phyloP scores from a whole-genome alignment of 2,888 invertebrate species.

The Gasteruption jaculator region DNA sequence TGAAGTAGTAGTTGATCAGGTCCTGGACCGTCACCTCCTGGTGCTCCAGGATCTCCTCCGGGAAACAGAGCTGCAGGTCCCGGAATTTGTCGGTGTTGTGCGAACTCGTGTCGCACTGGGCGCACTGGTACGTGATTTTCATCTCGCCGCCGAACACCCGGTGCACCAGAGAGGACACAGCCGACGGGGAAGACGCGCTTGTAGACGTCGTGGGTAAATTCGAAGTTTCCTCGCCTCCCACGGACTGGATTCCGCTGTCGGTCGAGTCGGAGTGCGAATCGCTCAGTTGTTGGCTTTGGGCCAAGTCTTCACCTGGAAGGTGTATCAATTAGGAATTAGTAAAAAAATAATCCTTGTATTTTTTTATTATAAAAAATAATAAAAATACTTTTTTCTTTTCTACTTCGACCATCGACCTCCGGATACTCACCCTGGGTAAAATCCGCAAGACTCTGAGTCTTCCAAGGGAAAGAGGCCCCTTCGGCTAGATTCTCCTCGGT shows the following conservation, averaged over 20 bases:
- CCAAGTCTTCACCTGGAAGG: slow-evolving; percentile 41
- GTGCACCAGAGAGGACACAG: slow-evolving; percentile 57
- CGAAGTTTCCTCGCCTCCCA: slow-evolving; percentile 43
- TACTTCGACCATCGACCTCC: too few species aligned
- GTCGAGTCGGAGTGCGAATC: slow-evolving; percentile 49
- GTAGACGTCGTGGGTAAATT: slow-evolving; percentile 13
- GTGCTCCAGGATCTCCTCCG: slow-evolving; percentile 52
- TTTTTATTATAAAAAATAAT: slow-evolving; percentile 7
- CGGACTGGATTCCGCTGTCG: slow-evolving; percentile 50
- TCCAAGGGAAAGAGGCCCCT: slow-evolving; percentile 39
- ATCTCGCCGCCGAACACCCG: slow-evolving; percentile 74
- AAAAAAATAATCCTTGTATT: too few species aligned
- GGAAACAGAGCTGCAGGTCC: slow-evolving; percentile 75
- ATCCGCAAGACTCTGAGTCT: slow-evolving; percentile 46
- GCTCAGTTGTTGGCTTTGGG: slow-evolving; percentile 40
- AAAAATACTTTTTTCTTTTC: slow-evolving; percentile 14
- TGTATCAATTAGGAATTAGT: too few species aligned
- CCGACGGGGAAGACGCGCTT: slow-evolving; percentile 8
- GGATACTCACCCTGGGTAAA: slow-evolving; percentile 41
- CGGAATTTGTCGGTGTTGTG: slow-evolving; percentile 74
- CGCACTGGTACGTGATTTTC: slow-evolving; percentile 70
- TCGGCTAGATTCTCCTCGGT: slow-evolving; percentile 49
- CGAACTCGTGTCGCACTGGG: slow-evolving; percentile 68
- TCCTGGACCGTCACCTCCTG: slow-evolving; percentile 67
- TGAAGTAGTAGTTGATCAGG: slow-evolving; percentile 72